Evolutionary conservation across 2,888 invertebrate species (phyloP), one percentile per base, ranked within the genome.

Genomic region (Parapristionchus giblindavisi): DNA sequence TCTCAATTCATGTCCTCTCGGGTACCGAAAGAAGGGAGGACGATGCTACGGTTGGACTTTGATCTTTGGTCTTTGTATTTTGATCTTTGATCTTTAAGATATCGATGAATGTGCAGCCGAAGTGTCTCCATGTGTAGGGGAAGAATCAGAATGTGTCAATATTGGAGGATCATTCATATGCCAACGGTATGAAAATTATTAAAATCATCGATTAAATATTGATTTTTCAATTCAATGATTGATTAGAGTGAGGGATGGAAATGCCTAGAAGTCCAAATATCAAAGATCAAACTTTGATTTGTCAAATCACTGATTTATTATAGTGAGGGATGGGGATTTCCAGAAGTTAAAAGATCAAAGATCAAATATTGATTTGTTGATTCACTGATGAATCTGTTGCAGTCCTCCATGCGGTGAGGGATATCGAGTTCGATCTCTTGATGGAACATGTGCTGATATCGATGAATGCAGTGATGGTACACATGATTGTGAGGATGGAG

Each of bases 81-180:
- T 38, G 38, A 65, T 38, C n/a, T 6, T 65, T 8, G 8, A 68
- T 11, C 3, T 36, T 24, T 32, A 32, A 70, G 77, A 77, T 54
- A 58, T 77, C 36, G 71, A 77, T 52, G 77, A 77, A 29, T 77
- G 77, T 38, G 6, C 3, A n/a, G 24, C 17, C 21, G 60, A 36
- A 4, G 51, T 29, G 40, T 36, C 38, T 38, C 65, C 65, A 0
- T 76, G 76, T 34, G 52, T 51, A 8, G n/a, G n/a, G n/a, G 40
- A 92, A 0, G 92, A 92, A 0, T 78, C 83, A 61, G 78, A 80
- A 60, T 88, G 88, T 76, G 75, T 79, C 32, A 87, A 88, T 75
- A 82, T 83, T 4, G 75, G 80, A 21, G 88, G 88, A n/a, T 82
- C 84, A 2, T 86, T 89, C 88, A 89, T 83, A 79, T 90, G 81